Percentiles rank a stretch among this genome's conserved stretches.
Evolutionary conservation across 1,140 invertebrate genomes (phyloP).

Genomic region (Pygmarrhopalites habei): DNA sequence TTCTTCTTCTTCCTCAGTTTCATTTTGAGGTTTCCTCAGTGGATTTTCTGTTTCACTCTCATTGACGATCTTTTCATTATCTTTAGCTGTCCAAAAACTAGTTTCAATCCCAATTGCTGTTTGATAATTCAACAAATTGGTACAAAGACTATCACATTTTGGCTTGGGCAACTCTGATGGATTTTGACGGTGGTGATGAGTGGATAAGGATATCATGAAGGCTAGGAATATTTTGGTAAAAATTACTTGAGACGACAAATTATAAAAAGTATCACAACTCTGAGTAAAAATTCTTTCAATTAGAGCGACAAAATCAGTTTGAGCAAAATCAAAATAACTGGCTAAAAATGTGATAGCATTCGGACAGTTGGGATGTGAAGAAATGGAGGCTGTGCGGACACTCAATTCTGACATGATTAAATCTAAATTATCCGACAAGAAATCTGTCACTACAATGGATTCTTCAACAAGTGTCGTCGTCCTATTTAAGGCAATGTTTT

Average conservation of each 20-base stretch:
- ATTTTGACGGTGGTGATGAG: background rate
- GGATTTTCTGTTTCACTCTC: constrained; percentile 12
- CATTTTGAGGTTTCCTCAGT: constrained; percentile 24
- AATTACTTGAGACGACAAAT: constrained; percentile 2
- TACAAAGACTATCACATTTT: background rate
- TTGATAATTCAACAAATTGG: constrained; percentile 9
- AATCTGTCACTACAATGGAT: background rate
- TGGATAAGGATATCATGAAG: constrained; percentile 25
- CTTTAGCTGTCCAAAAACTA: constrained; percentile 2
- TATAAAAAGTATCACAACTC: constrained; percentile 25
- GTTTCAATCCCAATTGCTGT: constrained; percentile 11
- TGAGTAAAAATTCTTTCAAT: constrained; percentile 27
- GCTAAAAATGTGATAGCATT: constrained; percentile 31
- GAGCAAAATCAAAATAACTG: constrained; percentile 33
- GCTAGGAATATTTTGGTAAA: constrained; percentile 27
- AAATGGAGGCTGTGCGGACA: constrained; percentile 15
- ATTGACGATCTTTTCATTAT: constrained; percentile 27
- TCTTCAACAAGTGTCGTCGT: background rate
- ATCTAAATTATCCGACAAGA: constrained; percentile 21
- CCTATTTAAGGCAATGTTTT: background rate
- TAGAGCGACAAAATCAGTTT: constrained; percentile 17
- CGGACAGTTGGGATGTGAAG: constrained; percentile 22
- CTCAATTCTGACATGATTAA: constrained; percentile 30
- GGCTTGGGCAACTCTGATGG: background rate
- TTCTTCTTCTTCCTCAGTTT: constrained; percentile 41